Evolutionary conservation across 2,113 vertebrate species (phyloP), one percentile per base, ranked within the genome.

Genomic region (Donacobius atricapilla): DNA sequence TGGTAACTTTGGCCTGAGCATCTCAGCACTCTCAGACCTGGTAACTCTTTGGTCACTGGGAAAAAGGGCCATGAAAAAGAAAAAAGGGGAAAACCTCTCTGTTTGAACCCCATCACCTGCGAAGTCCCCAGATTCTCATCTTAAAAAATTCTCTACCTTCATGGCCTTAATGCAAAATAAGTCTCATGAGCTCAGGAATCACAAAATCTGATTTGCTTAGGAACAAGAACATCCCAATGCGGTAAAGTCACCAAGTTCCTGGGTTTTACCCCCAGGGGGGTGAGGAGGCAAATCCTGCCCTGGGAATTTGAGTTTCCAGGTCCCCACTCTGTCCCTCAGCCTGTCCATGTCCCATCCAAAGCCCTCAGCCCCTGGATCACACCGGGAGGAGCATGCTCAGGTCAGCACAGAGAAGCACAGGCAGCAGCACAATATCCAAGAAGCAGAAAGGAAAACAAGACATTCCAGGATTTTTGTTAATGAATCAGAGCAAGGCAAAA

Each of bases 401-500:
- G 48, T 31, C 94, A 96, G 90, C 85, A 92, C 54, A 48, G 27
- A 58, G 56, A 90, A 95, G 83, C 94, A 80, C 48, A 83, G 85
- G 56, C 87, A 96, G 87, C 79, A 91, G 66, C 19, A 69, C 63
- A 31, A 77, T 2, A 50, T 7, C 79, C 85, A 63, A 45, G 15
- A 56, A 93, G 94, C 80, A 93, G 85, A 64, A 87, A 86, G 80
- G 37, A 75, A 93, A 93, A 68, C 0, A 2, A 80, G 4, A 70
- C 92, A 90, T 89, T 93, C 94, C 83, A 60, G 76, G 64, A 33
- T 21, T 83, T 79, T 83, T 75, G 90, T 97, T 97, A 96, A 95
- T 93, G 44, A 56, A 71, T 87, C 85, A 96, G 51, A 88, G 51
- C 68, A 89, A 92, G 88, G 20, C 60, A 87, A 76, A 50, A n/a